These are phyloP conservation scores for Trichonephila inaurata DNA, from an alignment of 1,140 invertebrate genomes.

Conservation along the genomic window DNA sequence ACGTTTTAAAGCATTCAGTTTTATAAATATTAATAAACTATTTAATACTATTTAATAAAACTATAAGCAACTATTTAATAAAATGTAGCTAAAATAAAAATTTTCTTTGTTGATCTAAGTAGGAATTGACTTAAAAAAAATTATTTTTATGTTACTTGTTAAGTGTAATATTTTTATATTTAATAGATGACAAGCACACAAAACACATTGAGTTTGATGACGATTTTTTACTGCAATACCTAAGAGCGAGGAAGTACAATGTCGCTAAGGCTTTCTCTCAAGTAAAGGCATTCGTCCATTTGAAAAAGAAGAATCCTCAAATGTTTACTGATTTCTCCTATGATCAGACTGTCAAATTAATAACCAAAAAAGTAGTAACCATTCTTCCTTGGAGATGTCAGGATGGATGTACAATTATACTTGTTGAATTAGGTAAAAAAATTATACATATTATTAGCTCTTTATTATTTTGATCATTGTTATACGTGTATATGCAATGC, in stretches of 20 bases:
- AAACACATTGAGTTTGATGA: background rate
- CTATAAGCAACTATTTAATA: too few relatives aligned
- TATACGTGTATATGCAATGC: too few relatives aligned
- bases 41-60: too few relatives aligned
- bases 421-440: conserved; percentile 26
- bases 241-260: conserved; percentile 34
- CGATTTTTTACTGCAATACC: conserved; percentile 19
- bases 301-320: conserved; percentile 3
- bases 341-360: background rate
- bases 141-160: too few relatives aligned
- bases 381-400: conserved; percentile 41
- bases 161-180: background rate
- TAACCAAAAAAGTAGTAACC: background rate
- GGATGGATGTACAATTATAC: conserved; percentile 24
- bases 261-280: conserved; percentile 1
- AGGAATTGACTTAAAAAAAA: too few relatives aligned
- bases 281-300: background rate
- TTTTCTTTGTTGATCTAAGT: too few relatives aligned
- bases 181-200: conserved; percentile 15
- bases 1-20: too few relatives aligned
- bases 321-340: background rate
- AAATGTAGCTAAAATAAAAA: too few relatives aligned
- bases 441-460: too few relatives aligned
- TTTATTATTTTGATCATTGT: too few relatives aligned
- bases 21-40: too few relatives aligned